Conservation (phyloP, 2,888 invertebrate species). For the Cacoxenus indagator region DNA sequence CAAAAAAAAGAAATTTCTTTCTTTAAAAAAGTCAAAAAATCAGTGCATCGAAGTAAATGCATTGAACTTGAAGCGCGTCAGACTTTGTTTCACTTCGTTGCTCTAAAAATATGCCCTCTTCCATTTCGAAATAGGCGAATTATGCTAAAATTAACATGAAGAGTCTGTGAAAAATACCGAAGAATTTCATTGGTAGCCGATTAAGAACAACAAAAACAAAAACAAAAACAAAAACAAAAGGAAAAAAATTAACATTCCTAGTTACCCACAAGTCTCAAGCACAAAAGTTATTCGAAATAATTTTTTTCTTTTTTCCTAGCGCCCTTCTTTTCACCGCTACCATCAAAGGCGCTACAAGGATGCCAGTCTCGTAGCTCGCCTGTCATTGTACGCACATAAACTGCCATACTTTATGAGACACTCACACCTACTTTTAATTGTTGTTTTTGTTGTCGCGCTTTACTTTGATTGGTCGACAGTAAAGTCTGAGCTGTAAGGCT, state of each 20-base stretch:
- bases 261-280: not conserved
- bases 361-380: conserved; percentile 24
- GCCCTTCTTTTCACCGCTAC: conserved; percentile 1
- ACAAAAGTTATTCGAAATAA: not conserved
- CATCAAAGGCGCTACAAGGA: not conserved
- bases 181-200: not conserved
- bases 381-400: conserved; percentile 57
- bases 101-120: not conserved
- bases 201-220: not conserved
- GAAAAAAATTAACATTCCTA: too few relatives aligned
- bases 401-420: conserved; percentile 56
- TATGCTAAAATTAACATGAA: not conserved
- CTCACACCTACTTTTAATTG: conserved; percentile 43
- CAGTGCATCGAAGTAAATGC: too few relatives aligned
- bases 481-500: not conserved
- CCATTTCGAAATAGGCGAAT: not conserved
- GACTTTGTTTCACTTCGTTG: not conserved
- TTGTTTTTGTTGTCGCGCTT: not conserved
- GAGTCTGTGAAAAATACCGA: not conserved
- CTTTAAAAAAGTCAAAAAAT: conserved; percentile 20
- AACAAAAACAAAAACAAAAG: too few relatives aligned
- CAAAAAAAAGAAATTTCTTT: conserved; percentile 39
- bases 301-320: not conserved
- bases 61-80: conserved; percentile 23
- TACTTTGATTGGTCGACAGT: not conserved